Evolutionary conservation across 2,888 invertebrate genomes (phyloP).

Genomic region (Caenorhabditis sp.): DNA sequence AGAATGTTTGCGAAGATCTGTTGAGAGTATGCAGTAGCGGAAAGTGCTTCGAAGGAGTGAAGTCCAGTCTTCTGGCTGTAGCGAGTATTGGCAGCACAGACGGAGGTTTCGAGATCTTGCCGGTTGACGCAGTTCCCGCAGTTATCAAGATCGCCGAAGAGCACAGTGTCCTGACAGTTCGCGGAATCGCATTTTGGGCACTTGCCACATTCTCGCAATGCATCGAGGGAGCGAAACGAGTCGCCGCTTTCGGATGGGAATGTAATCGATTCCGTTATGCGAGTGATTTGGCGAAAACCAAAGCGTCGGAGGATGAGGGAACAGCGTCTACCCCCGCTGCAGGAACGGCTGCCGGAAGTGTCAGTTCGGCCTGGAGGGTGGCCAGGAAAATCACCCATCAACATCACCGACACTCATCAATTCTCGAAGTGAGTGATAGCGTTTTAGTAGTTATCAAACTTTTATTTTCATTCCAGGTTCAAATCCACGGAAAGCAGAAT

Average conservation of each 20-base stretch:
- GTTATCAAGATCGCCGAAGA: constrained; percentile 70
- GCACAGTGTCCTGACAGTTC: constrained; percentile 69
- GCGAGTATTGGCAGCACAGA: constrained; percentile 63
- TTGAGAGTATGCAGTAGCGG: constrained; percentile 39
- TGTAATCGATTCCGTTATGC: constrained; percentile 65
- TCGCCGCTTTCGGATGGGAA: constrained; percentile 74
- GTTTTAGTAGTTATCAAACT: too few relatives aligned
- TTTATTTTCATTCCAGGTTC: constrained; percentile 7
- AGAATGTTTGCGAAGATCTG: constrained; percentile 27
- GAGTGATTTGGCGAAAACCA: constrained; percentile 37
- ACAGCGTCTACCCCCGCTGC: constrained; percentile 2
- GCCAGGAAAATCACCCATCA: constrained; percentile 30
- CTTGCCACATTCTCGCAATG: constrained; percentile 68
- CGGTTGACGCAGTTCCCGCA: constrained; percentile 47
- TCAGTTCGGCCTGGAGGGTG: constrained; percentile 24
- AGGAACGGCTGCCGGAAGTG: constrained; percentile 18
- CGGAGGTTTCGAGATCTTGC: constrained; percentile 57
- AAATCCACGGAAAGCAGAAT: constrained; percentile 22
- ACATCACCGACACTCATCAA: constrained; percentile 31
- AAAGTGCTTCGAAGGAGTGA: constrained; percentile 54
- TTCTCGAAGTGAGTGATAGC: constrained; percentile 25
- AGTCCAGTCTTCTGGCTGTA: constrained; percentile 68
- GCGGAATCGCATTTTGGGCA: constrained; percentile 77
- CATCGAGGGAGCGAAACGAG: constrained; percentile 58
- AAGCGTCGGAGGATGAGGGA: constrained; percentile 36